These are phyloP conservation scores for Clistopyga incitator DNA, from an alignment of 2,888 invertebrate genomes.

Conservation along the genomic window DNA sequence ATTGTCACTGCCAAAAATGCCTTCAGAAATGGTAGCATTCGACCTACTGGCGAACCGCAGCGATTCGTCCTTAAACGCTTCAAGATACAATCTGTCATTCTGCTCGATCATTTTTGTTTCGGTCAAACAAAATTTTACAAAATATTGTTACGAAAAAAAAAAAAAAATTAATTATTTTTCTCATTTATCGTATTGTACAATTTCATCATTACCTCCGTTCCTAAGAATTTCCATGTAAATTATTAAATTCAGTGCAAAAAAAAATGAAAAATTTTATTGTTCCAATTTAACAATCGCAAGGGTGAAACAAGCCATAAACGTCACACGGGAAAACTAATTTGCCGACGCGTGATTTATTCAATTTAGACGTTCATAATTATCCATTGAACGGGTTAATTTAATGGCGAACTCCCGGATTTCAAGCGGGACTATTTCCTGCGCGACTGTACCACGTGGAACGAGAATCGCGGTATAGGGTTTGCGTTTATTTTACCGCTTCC, in stretches of 20 bases:
- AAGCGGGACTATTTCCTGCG: constrained; percentile 38
- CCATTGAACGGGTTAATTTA: background rate
- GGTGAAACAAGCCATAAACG: too few species aligned
- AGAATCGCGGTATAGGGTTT: constrained; percentile 38
- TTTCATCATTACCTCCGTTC: too few species aligned
- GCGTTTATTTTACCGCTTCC: constrained; percentile 64
- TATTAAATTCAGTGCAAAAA: too few species aligned
- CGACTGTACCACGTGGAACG: constrained; percentile 24
- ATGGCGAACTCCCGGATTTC: constrained; percentile 1
- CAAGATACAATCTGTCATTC: background rate
- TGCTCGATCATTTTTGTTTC: too few species aligned
- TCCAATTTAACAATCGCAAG: too few species aligned
- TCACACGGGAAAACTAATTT: too few species aligned
- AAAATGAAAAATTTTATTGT: too few species aligned
- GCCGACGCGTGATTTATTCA: background rate
- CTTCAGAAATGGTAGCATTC: background rate
- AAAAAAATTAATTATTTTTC: too few species aligned
- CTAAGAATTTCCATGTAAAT: too few species aligned
- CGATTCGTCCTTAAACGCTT: background rate
- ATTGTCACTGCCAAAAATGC: constrained; percentile 46
- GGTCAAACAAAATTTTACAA: too few species aligned
- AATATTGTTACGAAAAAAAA: too few species aligned
- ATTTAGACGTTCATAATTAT: background rate
- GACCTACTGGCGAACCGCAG: background rate
- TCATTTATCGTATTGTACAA: too few species aligned